Conservation (phyloP, 2,888 invertebrate genomes). For the Pyrrhia umbra region DNA sequence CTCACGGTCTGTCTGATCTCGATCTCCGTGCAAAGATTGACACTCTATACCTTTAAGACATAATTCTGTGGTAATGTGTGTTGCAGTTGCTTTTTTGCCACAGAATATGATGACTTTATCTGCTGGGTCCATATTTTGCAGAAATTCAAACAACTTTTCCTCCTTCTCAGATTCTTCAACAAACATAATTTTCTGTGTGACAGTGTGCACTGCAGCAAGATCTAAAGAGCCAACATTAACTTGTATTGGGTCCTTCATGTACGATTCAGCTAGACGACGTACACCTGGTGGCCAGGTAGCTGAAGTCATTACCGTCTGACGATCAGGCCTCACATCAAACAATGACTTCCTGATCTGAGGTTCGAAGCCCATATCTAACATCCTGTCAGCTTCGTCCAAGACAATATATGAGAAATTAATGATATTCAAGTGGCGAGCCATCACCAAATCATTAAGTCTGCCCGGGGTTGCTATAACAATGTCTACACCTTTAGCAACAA, state of each 20-base stretch:
- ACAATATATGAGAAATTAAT: conserved; percentile 96
- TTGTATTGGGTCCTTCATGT: conserved; percentile 97
- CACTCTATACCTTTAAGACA: conserved; percentile 92
- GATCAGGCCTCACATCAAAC: conserved; percentile 95
- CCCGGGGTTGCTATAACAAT: conserved; percentile 99
- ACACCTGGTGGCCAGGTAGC: conserved; percentile 99
- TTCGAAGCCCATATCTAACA: conserved; percentile 97
- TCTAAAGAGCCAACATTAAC: conserved; percentile 97
- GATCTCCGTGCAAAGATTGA: conserved; percentile 96
- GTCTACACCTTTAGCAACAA: conserved; percentile 95
- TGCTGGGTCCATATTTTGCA: conserved; percentile 91
- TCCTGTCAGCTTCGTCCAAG: conserved; percentile 97
- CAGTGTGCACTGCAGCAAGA: conserved; percentile 96
- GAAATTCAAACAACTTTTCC: conserved; percentile 92
- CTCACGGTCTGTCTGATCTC: conserved; percentile 95
- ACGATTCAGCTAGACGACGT: conserved; percentile 95
- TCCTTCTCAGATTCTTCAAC: conserved; percentile 93
- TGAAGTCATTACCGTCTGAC: conserved; percentile 99
- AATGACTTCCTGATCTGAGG: conserved; percentile 96
- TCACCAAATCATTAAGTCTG: conserved; percentile 96
- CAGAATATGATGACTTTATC: conserved; percentile 98
- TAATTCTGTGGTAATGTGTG: conserved; percentile 95
- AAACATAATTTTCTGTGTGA: conserved; percentile 94
- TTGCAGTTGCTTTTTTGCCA: conserved; percentile 95
- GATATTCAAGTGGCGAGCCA: conserved; percentile 93